A percentile compares a stretch with the other conserved stretches of the same genome.
These are phyloP conservation scores for Sibirionetta formosa DNA, from an alignment of 2,797 vertebrate species.

Conservation along the genomic window DNA sequence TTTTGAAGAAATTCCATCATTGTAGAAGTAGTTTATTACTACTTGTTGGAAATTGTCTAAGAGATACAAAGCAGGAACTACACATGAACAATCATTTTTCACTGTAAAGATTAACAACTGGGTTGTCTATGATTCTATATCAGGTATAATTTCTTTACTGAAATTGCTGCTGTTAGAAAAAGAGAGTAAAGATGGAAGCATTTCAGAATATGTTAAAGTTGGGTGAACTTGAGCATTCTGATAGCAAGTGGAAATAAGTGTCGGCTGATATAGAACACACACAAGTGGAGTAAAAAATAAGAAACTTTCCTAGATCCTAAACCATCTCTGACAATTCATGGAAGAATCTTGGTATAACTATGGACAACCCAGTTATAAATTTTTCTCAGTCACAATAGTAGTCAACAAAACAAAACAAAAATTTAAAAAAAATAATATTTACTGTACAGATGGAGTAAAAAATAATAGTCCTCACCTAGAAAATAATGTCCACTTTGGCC, in stretches of 20 bases:
- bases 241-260: rapidly evolving
- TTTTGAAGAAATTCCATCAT: background rate
- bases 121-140: background rate
- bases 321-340: background rate
- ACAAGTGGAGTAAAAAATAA: background rate
- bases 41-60: background rate
- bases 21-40: background rate
- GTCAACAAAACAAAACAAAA: background rate
- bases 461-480: background rate
- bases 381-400: rapidly evolving
- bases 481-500: background rate
- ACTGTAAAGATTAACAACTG: background rate
- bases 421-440: background rate
- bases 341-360: background rate
- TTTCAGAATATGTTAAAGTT: background rate
- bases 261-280: background rate
- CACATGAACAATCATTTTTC: background rate
- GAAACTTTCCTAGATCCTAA: background rate
- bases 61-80: background rate
- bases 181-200: background rate
- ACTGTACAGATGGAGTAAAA: background rate
- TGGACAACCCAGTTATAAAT: background rate
- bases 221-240: background rate
- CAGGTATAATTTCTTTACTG: background rate
- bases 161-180: background rate